Percentiles rank a stretch among this genome's conserved stretches.
Conservation (phyloP, 2,113 vertebrate species). For the Rhegmatorhina hoffmannsi region DNA sequence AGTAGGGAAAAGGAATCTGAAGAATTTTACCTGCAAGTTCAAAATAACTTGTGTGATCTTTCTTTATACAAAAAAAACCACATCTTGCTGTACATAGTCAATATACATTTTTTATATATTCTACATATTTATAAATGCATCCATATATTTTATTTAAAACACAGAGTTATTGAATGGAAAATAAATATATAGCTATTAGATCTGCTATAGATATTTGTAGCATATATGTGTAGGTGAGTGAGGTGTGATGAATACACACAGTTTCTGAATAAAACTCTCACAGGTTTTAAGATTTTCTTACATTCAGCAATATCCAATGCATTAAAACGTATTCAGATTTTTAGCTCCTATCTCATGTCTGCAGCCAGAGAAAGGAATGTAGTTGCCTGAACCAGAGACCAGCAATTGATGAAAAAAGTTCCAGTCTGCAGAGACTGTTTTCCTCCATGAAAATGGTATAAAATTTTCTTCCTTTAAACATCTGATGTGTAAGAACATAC, state of each 20-base stretch:
- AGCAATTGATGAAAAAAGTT: background rate
- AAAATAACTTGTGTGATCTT: background rate
- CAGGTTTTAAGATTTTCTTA: background rate
- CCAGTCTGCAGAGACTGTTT: background rate
- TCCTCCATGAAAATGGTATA: background rate
- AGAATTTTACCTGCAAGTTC: background rate
- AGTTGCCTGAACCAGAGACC: background rate
- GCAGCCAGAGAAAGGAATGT: background rate
- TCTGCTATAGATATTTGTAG: background rate
- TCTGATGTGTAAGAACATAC: background rate
- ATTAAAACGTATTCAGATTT: background rate
- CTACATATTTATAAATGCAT: background rate
- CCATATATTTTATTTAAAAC: background rate
- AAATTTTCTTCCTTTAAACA: background rate
- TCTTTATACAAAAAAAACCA: background rate
- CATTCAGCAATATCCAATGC: background rate
- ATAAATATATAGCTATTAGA: background rate
- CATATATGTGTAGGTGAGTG: background rate
- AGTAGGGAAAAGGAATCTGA: background rate
- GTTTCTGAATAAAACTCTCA: background rate
- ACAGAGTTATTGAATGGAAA: background rate
- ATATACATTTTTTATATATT: background rate
- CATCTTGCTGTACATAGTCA: rapidly evolving
- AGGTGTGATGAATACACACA: background rate
- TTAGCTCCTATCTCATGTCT: background rate